Evolutionary conservation across 2,888 invertebrate species (phyloP), one percentile per base, ranked within the genome.

Genomic region (Smittia sp.): DNA sequence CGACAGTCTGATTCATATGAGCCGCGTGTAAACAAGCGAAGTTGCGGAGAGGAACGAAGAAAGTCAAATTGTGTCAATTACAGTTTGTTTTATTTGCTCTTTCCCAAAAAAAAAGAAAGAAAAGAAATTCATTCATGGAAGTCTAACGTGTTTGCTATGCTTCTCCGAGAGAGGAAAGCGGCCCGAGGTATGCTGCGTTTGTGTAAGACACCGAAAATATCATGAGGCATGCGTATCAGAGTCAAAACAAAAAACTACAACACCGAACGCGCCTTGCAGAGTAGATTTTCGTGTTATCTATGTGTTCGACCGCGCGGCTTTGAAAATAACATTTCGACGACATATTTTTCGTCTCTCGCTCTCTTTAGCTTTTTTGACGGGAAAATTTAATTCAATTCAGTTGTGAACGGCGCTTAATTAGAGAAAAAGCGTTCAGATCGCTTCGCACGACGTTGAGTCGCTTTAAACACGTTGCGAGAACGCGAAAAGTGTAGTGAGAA

Each of bases 1-100:
- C 13, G 22, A 63, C 58, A 63, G 22, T 63, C 3, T 62, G 27
- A 24, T 63, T 58, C 58, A 58, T 58, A n/a, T 58, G 20, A 58
- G n/a, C 58, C 58, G 22, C 58, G 58, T 58, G 58, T 22, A 58
- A 58, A 58, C 58, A 58, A 22, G 22, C 6, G 58, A 58, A 4
- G 24, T 62, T n/a, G n/a, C 62, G 11, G 15, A 54, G 9, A n/a
- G 18, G 9, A 54, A 7, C 11, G 15, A 52, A 52, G 18, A 52
- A 70, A 25, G 6, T 24, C 52, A 72, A 72, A 62, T 72, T 72
- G 62, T 72, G 72, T 72, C 72, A 72, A 72, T 62, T 62, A 62
- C 24, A 69, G 24, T 69, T n/a, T 66, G 39, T 38, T 66, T 66
- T 39, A 38, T 62, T 18, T 27, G 20, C 67, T 67, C 39, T 52